These are phyloP conservation scores for Peromyscus melanophrys DNA, from an alignment of 2,797 vertebrate genomes.

Conservation along the genomic window DNA sequence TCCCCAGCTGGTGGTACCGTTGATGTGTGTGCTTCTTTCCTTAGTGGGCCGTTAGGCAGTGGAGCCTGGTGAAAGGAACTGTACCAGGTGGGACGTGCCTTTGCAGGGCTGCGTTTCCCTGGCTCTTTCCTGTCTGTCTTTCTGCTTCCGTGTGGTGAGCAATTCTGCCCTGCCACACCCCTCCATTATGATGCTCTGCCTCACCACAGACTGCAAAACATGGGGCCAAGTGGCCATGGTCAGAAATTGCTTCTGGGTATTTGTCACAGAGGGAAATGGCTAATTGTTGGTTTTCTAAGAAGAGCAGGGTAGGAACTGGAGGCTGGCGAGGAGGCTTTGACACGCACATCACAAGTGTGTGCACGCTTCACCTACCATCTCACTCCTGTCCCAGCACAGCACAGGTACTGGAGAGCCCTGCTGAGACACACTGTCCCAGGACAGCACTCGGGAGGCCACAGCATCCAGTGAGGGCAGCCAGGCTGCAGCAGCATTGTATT, in stretches of 20 bases:
- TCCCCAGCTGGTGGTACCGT: background rate
- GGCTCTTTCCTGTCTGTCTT: background rate
- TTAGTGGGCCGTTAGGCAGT: background rate
- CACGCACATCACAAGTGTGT: background rate
- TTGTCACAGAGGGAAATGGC: background rate
- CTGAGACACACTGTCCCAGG: background rate
- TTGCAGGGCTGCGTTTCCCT: background rate
- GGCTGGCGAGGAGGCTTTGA: background rate
- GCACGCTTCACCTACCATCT: background rate
- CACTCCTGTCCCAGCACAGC: background rate
- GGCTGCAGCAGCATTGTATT: background rate
- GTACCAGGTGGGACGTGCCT: background rate
- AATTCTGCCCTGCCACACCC: background rate
- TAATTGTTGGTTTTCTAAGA: background rate
- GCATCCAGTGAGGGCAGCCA: background rate
- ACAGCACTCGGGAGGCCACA: background rate
- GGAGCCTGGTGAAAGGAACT: background rate
- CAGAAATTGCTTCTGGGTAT: background rate
- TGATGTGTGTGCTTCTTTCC: background rate
- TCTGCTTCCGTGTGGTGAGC: background rate
- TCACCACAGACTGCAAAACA: background rate
- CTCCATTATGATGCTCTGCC: background rate
- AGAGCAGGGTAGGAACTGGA: background rate
- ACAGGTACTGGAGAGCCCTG: background rate
- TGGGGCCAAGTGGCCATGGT: background rate